Evolutionary conservation across 2,888 invertebrate genomes (phyloP).

Genomic region (Drosophila kuntzei): DNA sequence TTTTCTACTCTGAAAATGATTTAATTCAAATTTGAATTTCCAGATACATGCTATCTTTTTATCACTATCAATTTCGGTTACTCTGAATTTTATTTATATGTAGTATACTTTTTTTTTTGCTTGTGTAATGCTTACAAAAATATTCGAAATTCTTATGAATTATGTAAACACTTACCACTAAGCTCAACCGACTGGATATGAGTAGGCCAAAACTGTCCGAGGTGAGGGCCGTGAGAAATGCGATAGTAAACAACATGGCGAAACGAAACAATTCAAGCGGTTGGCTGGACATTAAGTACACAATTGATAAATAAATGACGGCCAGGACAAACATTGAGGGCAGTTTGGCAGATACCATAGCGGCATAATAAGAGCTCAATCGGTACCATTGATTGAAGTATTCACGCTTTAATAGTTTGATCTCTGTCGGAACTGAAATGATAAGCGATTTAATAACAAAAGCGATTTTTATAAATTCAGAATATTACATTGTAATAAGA

Average conservation of each 20-base stretch:
- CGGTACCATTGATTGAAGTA: constrained; percentile 95
- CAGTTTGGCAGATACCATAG: constrained; percentile 89
- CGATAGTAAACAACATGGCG: constrained; percentile 89
- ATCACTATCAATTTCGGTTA: too few relatives aligned
- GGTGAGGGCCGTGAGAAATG: constrained; percentile 90
- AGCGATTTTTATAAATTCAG: constrained; percentile 65
- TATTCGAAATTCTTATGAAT: not conserved
- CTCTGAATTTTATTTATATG: too few relatives aligned
- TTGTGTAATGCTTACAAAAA: not conserved
- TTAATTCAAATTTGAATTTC: too few relatives aligned
- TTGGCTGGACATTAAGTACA: constrained; percentile 91
- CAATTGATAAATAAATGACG: constrained; percentile 89
- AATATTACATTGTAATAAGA: constrained; percentile 92
- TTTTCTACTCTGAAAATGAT: too few relatives aligned
- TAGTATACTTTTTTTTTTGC: too few relatives aligned
- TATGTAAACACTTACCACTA: constrained; percentile 89
- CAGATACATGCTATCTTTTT: too few relatives aligned
- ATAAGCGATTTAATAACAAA: not conserved
- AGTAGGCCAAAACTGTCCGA: constrained; percentile 92
- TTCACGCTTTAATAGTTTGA: constrained; percentile 91
- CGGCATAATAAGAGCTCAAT: constrained; percentile 91
- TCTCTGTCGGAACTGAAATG: constrained; percentile 91
- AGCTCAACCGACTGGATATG: constrained; percentile 90
- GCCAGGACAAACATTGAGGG: constrained; percentile 90
- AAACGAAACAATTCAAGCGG: constrained; percentile 90